Base-by-base conservation (phyloP, 2,113 vertebrate species). In the Indicator maculatus region DNA sequence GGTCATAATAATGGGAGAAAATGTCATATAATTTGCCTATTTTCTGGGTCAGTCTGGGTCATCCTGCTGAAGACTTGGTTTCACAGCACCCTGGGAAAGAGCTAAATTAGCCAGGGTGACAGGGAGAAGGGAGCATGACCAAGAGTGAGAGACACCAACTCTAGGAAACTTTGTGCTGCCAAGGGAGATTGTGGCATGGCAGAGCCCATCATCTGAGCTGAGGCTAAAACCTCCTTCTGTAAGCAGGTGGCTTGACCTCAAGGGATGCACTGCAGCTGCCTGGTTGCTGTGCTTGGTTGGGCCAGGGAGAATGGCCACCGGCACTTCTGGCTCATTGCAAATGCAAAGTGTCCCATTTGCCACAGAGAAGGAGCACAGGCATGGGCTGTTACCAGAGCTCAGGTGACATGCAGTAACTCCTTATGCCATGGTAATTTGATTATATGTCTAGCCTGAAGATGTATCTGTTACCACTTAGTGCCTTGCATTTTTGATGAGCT, bases 41-140 rank as follows among this genome's bases (percentile, higher is more conserved):
- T 78, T 87, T 56, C 44, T 76, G 28, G 12, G 14, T 66, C 38
- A 31, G 24, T 8, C 16, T 82, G 17, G 20, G 21, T 58, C 45
- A 67, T 33, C 27, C 14, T 64, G n/a, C 17, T 67, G 41, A 64
- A 12, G 8, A 16, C 4, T 64, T 75, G 24, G 15, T 87, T 89
- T 91, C 65, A 53, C 44, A 85, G 23, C 31, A 56, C 13, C 1
- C 4, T 8, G 11, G 3, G 8, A 26, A 13, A 89, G 16, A 87
- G 9, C 4, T 23, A 31, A 17, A 17, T 30, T 17, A 74, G 27
- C 14, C 53, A 78, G 20, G 18, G 28, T 56, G 41, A 52, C 18
- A 1, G 2, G 26, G 11, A 61, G 28, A 73, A 33, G 16, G n/a
- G 2, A 72, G 0, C 0, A 0, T 39, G 20, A 7, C 28, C 41